Conservation (phyloP, 2,888 invertebrate genomes). For the Plebejus argus region DNA sequence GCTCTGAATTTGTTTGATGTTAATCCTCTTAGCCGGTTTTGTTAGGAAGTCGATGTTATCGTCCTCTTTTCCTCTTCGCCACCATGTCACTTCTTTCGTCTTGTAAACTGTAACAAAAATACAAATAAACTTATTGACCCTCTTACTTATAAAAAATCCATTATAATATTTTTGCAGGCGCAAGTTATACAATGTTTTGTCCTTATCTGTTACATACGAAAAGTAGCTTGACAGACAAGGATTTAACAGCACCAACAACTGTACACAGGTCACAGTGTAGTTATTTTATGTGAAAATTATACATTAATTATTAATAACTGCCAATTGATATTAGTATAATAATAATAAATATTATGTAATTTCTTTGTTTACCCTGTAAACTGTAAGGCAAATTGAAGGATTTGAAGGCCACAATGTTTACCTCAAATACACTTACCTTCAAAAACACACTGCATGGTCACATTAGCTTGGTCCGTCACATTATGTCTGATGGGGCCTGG, state of each 20-base stretch:
- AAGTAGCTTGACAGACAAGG: too few species aligned
- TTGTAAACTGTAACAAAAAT: conserved; percentile 59
- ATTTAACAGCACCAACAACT: too few species aligned
- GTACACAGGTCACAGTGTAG: too few species aligned
- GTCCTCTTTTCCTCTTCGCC: conserved; percentile 51
- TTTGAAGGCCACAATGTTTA: background rate
- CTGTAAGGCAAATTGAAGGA: too few species aligned
- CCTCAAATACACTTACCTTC: conserved; percentile 57
- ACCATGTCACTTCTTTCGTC: conserved; percentile 62
- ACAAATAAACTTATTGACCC: too few species aligned
- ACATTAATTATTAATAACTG: too few species aligned
- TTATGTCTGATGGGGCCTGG: conserved; percentile 51
- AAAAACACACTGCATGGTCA: conserved; percentile 61
- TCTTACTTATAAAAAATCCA: too few species aligned
- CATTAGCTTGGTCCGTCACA: conserved; percentile 49
- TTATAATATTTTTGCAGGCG: too few species aligned
- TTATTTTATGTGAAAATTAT: too few species aligned
- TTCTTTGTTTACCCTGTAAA: background rate
- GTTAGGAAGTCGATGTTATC: conserved; percentile 44
- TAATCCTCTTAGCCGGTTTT: conserved; percentile 40
- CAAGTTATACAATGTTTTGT: too few species aligned
- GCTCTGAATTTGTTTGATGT: conserved; percentile 79
- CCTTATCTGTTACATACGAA: too few species aligned
- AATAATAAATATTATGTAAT: background rate
- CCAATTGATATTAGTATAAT: too few species aligned